These are phyloP conservation scores for Cettia cetti DNA, from an alignment of 2,113 vertebrate genomes.

Conservation along the genomic window DNA sequence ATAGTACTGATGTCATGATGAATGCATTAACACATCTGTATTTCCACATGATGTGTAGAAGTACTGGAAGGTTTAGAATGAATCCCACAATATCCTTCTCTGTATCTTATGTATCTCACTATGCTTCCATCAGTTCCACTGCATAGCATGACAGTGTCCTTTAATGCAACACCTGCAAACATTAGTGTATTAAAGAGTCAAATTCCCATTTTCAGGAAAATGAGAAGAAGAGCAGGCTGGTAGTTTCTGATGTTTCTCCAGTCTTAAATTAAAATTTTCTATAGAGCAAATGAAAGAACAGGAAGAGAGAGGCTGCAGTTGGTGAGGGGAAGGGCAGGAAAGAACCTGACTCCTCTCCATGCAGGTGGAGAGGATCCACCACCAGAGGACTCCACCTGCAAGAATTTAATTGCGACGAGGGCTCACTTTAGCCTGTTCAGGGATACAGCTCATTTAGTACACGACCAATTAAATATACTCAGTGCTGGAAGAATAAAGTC, in stretches of 20 bases:
- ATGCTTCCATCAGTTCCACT: accelerated
- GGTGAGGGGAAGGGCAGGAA: background rate
- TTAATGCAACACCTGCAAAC: background rate
- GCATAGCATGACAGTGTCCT: accelerated
- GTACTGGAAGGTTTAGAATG: background rate
- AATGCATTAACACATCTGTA: background rate
- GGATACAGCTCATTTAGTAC: background rate
- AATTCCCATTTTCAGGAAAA: background rate
- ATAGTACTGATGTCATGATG: background rate
- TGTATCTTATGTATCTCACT: background rate
- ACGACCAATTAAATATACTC: background rate
- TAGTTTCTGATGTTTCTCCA: background rate
- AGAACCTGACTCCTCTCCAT: background rate
- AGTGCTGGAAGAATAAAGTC: background rate
- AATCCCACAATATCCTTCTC: background rate
- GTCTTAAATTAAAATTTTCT: background rate
- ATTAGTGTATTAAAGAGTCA: background rate
- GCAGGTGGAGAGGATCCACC: background rate
- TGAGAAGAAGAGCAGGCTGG: background rate
- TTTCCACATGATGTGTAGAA: background rate
- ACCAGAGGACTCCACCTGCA: background rate
- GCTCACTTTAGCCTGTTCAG: background rate
- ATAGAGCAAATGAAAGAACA: accelerated
- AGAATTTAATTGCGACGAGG: background rate
- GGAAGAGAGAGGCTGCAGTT: background rate